Evolutionary conservation across 1,140 invertebrate species (phyloP), one percentile per base, ranked within the genome.

Genomic region (Calycopis cecrops): DNA sequence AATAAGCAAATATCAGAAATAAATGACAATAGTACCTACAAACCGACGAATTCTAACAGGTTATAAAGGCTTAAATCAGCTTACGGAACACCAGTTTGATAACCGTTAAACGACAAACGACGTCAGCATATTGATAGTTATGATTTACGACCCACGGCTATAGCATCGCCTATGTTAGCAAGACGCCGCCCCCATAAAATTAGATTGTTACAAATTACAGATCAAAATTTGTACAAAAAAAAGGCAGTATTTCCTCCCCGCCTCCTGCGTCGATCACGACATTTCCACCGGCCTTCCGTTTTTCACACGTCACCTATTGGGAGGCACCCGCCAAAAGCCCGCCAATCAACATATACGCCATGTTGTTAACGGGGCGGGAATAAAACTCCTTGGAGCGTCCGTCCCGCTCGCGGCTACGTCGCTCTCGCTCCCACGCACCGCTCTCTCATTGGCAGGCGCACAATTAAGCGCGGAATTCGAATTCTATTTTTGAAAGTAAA

Each of bases 401-500:
- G 57, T 76, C 76, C 65, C 66, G 40, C 62, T 72, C 72, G 44
- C 62, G 63, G 60, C 60, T 37, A 14, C 48, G 48, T 53, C 65
- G 40, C 34, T 74, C 79, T 63, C 63, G 59, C 71, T 82, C 82
- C 56, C 79, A 73, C 79, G 48, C 65, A 48, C 38, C 70, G 65
- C 58, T 21, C 69, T 60, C 73, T 77, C 73, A 86, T 86, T 86
- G 83, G 83, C 79, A 69, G 79, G 64, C 62, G 63, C 65, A 79
- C 79, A 84, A 86, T 86, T 86, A 84, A 83, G 73, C 83, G 80
- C 83, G 80, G 80, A 84, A 84, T 86, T 84, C 75, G 73, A 84
- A 84, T 79, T 83, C 83, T 86, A 86, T 86, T 86, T 86, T 86
- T 80, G 79, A 79, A 44, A 79, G 80, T 81, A 81, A 86, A 84